phyloP scores from a whole-genome alignment of 2,113 vertebrate genomes.

The Calyptomena viridis region DNA sequence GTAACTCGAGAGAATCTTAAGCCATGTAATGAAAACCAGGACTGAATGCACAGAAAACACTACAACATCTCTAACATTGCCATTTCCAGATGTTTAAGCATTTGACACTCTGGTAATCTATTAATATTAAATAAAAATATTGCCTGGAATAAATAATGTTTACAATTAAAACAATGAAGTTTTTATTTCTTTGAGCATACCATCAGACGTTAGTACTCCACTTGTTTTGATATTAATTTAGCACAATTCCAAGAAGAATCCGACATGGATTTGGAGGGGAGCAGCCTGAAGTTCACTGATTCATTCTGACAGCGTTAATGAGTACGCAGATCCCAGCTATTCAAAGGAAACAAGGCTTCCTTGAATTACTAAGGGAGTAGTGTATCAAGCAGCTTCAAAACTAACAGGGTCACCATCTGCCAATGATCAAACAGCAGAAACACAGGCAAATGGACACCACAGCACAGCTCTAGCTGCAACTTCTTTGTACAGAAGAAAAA shows the following conservation, averaged over 20 bases:
- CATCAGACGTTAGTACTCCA: not conserved
- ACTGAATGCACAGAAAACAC: not conserved
- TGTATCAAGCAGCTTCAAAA: not conserved
- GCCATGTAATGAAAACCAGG: not conserved
- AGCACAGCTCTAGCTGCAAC: not conserved
- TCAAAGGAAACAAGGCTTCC: not conserved
- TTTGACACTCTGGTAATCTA: not conserved
- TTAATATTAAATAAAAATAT: not conserved
- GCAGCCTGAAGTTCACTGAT: not conserved
- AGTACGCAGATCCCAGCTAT: accelerated
- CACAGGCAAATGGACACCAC: not conserved
- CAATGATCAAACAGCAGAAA: slow-evolving; percentile 8
- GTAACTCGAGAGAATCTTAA: not conserved
- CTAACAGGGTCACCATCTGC: slow-evolving; percentile 40
- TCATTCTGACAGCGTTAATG: not conserved
- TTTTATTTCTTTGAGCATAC: not conserved
- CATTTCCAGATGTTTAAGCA: not conserved
- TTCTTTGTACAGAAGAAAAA: slow-evolving; percentile 1
- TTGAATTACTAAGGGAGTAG: not conserved
- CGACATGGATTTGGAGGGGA: not conserved
- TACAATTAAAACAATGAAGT: not conserved
- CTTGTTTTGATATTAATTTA: not conserved
- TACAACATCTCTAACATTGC: not conserved
- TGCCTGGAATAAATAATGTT: not conserved
- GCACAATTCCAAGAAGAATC: not conserved